Percentiles rank a stretch among this genome's conserved stretches.
phyloP scores from a whole-genome alignment of 2,113 vertebrate genomes.

The Agelaius tricolor region DNA sequence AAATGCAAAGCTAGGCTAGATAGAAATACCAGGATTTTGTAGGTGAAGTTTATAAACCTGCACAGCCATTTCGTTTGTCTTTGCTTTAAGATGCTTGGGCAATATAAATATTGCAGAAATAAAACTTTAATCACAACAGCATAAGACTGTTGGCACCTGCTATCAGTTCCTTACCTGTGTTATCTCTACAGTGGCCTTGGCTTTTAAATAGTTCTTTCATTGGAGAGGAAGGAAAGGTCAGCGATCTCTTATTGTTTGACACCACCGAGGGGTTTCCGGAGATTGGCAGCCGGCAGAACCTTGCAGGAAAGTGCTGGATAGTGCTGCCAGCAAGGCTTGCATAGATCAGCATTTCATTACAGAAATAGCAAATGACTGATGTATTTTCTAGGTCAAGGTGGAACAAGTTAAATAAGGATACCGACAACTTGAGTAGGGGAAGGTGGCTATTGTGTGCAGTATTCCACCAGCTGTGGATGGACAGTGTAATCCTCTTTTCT shows the following conservation, averaged over 20 bases:
- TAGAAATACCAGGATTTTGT: not conserved
- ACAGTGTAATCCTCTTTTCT: not conserved
- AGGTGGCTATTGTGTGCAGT: not conserved
- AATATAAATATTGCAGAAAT: not conserved
- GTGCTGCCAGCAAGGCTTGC: slow-evolving; percentile 19
- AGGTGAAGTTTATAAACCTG: not conserved
- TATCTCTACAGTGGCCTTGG: not conserved
- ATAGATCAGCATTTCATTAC: slow-evolving; percentile 62
- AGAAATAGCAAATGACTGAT: slow-evolving; percentile 38
- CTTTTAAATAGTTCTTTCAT: not conserved
- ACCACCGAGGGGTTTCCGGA: slow-evolving; percentile 30
- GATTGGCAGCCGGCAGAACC: slow-evolving; percentile 33
- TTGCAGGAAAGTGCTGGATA: not conserved
- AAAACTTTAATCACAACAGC: not conserved
- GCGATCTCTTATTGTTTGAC: slow-evolving; percentile 31
- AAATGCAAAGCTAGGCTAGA: not conserved
- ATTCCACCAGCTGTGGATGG: not conserved
- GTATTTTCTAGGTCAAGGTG: slow-evolving; percentile 57
- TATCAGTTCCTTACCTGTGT: not conserved
- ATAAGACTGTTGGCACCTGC: not conserved
- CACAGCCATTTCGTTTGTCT: not conserved
- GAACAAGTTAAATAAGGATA: slow-evolving; percentile 27
- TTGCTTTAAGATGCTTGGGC: not conserved
- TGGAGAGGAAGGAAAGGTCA: slow-evolving; percentile 43
- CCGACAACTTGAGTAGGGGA: not conserved